phyloP scores from a whole-genome alignment of 2,797 vertebrate species.

The Salmo trutta region DNA sequence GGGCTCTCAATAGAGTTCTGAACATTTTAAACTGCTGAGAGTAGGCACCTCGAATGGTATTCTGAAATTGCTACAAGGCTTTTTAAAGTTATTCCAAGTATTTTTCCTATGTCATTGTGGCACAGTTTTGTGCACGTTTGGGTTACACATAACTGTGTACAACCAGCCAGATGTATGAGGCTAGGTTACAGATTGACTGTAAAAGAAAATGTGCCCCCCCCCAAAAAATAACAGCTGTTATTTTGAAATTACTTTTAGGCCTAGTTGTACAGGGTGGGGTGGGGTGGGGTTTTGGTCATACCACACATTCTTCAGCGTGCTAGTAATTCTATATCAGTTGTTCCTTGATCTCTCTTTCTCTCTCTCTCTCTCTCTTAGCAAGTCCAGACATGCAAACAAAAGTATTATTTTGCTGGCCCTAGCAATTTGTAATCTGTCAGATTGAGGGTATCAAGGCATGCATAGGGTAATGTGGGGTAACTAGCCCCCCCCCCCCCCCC shows the following conservation, averaged over 20 bases:
- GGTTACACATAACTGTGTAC: background rate
- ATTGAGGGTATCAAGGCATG: background rate
- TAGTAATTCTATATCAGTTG: background rate
- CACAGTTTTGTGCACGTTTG: background rate
- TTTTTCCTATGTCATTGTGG: background rate
- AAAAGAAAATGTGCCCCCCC: background rate
- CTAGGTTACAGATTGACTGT: background rate
- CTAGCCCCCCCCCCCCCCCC: too few species aligned
- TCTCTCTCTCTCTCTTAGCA: slow-evolving; percentile 7
- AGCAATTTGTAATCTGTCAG: background rate
- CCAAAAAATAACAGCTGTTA: background rate
- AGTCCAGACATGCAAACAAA: slow-evolving; percentile 27
- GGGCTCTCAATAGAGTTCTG: background rate
- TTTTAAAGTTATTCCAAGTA: background rate
- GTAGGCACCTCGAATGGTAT: background rate
- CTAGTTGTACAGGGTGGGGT: background rate
- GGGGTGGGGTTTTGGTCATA: slow-evolving; percentile 28
- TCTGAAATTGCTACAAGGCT: background rate
- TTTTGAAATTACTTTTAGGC: background rate
- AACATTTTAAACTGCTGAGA: background rate
- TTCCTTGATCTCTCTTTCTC: background rate
- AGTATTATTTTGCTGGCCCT: background rate
- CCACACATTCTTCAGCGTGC: slow-evolving; percentile 44
- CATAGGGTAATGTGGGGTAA: too few species aligned
- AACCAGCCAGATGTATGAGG: too few species aligned